Evolutionary conservation across 1,140 invertebrate species (phyloP), one percentile per base, ranked within the genome.

Genomic region (Diorhabda elongata): DNA sequence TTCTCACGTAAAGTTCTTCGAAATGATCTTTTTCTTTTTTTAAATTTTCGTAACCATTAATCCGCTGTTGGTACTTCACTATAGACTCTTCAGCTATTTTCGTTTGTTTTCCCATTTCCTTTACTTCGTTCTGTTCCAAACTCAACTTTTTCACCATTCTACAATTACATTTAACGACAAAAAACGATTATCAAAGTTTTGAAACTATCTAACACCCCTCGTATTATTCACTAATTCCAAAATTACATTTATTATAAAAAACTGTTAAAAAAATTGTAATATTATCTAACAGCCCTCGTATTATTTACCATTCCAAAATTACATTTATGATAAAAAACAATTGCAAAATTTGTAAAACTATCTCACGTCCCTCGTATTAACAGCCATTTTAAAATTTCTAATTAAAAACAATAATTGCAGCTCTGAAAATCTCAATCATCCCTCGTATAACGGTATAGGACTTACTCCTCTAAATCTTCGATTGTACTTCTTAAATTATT

Each of bases 31-130:
- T 64, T 26, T 64, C 63, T 7, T 7, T 26, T 26, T 64, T 64
- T n/a, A 64, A 11, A 41, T 64, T 64, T 42, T 64, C 63, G 42
- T 64, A 64, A 42, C 45, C 56, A 11, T 41, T 11, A 5, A 44
- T n/a, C 3, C 52, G 63, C 5, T 64, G 44, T 57, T 56, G 44
- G 42, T 45, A 6, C 26, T 57, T 64, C 42, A 56, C 45, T 56
- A 42, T n/a, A 8, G 45, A 52, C 45, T 26, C 11, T 64, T 64
- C 63, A n/a, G 63, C 63, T 42, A 64, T n/a, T 56, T 57, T 64
- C 9, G 63, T 41, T 56, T 64, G 5, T 7, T 52, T 52, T 8
- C 11, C 9, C 3, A 64, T 9, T 7, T 52, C n/a, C 26, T 4
- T 57, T n/a, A 42, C 45, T 64, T 64, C 63, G 2, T 5, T 7